Percentiles rank a stretch among this genome's conserved stretches.
phyloP scores from a whole-genome alignment of 2,797 vertebrate species.

The Sebastiscus tertius region DNA sequence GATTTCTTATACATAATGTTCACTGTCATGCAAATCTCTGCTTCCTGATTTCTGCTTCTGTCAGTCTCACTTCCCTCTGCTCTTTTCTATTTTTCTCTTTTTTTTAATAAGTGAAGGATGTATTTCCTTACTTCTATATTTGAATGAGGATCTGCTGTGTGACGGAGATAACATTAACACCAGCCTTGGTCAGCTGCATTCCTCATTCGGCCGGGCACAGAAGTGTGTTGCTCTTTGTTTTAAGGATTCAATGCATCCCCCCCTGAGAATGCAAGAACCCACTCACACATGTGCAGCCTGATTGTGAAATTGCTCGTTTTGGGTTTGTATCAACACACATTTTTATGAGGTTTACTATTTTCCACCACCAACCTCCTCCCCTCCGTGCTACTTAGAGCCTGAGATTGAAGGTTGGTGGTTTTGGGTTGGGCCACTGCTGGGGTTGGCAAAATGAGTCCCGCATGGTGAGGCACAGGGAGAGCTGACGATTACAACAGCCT shows the following conservation, averaged over 20 bases:
- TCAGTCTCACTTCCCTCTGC: constrained; percentile 15
- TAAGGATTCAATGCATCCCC: background rate
- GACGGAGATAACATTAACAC: constrained; percentile 48
- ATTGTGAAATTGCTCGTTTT: constrained; percentile 31
- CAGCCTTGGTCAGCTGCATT: constrained; percentile 23
- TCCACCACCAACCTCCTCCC: constrained; percentile 38
- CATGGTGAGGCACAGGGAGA: constrained; percentile 49
- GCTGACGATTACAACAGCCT: constrained; percentile 34
- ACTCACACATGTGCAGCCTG: constrained; percentile 26
- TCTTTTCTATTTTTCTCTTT: background rate
- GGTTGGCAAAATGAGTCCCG: constrained; percentile 62
- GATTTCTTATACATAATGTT: constrained; percentile 52
- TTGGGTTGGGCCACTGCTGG: constrained; percentile 71
- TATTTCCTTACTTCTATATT: constrained; percentile 32
- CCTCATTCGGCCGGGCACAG: constrained; percentile 7
- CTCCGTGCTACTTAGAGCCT: constrained; percentile 34
- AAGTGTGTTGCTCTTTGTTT: constrained; percentile 48
- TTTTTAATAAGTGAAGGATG: constrained; percentile 1
- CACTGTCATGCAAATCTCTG: constrained; percentile 73
- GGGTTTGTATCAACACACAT: constrained; percentile 43
- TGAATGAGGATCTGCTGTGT: constrained; percentile 25
- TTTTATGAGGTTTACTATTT: constrained; percentile 52
- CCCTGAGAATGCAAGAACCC: background rate
- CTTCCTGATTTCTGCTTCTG: constrained; percentile 35
- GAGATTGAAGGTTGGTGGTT: constrained; percentile 73